Conservation (phyloP, 2,113 vertebrate species). For the Aleadryas rufinucha region DNA sequence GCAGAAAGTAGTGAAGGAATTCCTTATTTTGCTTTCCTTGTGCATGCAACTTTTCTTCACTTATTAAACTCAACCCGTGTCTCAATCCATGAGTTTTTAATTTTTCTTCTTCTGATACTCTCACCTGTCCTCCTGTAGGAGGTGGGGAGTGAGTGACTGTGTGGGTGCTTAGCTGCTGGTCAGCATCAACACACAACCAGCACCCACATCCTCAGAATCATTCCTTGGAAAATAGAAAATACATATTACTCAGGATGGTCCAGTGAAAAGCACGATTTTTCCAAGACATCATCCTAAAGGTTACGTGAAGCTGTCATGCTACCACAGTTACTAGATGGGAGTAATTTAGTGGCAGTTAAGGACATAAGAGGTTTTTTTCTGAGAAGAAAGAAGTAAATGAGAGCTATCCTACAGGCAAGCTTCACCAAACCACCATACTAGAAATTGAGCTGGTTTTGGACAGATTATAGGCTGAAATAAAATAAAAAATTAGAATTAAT, state of each 20-base stretch:
- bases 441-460: neutral
- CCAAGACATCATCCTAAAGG: neutral
- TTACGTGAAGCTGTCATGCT: neutral
- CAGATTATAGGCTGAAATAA: neutral
- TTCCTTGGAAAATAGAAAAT: neutral
- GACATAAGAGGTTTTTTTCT: neutral
- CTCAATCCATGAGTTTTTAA: neutral
- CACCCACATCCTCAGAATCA: neutral
- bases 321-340: neutral
- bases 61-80: neutral
- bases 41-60: neutral
- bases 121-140: accelerated
- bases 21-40: neutral
- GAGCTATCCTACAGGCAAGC: neutral
- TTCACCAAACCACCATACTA: neutral
- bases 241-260: neutral
- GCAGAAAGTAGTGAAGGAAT: neutral
- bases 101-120: neutral
- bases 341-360: neutral
- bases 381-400: neutral
- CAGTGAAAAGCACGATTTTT: neutral
- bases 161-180: neutral
- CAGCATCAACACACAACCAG: neutral
- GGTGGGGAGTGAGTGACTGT: too few relatives aligned
- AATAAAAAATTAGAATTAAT: neutral